Base-by-base conservation (phyloP, 1,140 invertebrate genomes). In the Eupeodes corollae region DNA sequence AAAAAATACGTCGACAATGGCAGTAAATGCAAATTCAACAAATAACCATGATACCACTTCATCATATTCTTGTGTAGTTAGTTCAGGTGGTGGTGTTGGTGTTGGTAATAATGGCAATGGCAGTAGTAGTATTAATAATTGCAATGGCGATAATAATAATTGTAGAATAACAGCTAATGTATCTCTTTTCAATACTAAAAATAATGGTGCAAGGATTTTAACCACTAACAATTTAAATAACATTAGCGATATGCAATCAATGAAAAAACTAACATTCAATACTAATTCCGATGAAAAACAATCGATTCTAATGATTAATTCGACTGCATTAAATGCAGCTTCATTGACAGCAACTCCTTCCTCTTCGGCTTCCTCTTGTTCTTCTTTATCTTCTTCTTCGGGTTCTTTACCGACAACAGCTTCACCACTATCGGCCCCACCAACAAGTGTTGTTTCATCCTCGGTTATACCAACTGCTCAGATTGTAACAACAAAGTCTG, bases 21-120 rank as follows among this genome's bases (percentile, higher is more conserved):
- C 63, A 30, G 57, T 58, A 32, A 66, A 66, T 48, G 61, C 63
- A 12, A n/a, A n/a, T n/a, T n/a, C n/a, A n/a, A n/a, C n/a, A n/a
- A n/a, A n/a, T n/a, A n/a, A n/a, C n/a, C 21, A 26, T 26, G 21
- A 26, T 5, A 5, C 21, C 21, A 26, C 21, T 26, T 26, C 21
- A 26, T 26, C 21, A 26, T 26, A 26, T 26, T 26, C 21, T 5
- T 26, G 21, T 26, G 21, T 26, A 26, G 21, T 26, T 8, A 26
- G 21, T 26, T 26, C 21, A 26, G 21, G 21, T 26, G 21, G 21
- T 26, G 21, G 21, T 26, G 21, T n/a, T n/a, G n/a, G n/a, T n/a
- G n/a, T n/a, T n/a, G n/a, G n/a, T n/a, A n/a, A n/a, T n/a, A n/a
- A n/a, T n/a, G n/a, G n/a, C n/a, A n/a, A n/a, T n/a, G n/a, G n/a